Conservation (phyloP, 1,140 invertebrate species). For the Trichoplusia ni region DNA sequence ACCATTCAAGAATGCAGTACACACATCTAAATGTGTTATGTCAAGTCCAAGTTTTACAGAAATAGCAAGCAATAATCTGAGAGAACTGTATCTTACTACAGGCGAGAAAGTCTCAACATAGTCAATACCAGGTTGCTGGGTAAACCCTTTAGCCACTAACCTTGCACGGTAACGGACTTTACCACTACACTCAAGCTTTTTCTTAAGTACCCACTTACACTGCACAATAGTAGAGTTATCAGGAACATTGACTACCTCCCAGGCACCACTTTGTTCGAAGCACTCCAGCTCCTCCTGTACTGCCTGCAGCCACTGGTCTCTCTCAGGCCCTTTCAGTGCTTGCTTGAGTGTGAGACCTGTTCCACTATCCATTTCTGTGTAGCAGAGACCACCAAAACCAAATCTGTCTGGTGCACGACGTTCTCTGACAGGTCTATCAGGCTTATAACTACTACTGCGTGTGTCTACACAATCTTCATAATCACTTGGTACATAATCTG, state of each 20-base stretch:
- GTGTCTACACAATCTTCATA: constrained; percentile 23
- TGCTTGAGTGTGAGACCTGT: constrained; percentile 17
- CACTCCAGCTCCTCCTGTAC: constrained; percentile 33
- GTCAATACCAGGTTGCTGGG: constrained; percentile 12
- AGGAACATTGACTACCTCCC: constrained; percentile 35
- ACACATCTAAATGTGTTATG: constrained; percentile 23
- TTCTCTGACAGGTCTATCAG: not conserved
- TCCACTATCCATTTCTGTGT: constrained; percentile 2
- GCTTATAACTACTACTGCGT: not conserved
- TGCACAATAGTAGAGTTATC: not conserved
- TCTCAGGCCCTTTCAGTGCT: constrained; percentile 27
- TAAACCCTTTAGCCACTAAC: constrained; percentile 29
- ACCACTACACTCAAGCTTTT: constrained; percentile 19
- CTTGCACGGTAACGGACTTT: constrained; percentile 28
- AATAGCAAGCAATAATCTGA: constrained; percentile 18
- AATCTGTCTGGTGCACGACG: constrained; percentile 9
- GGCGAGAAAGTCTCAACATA: constrained; percentile 22
- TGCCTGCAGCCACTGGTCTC: constrained; percentile 34
- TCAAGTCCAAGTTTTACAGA: constrained; percentile 3
- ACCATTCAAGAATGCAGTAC: constrained; percentile 21
- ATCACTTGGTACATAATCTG: constrained; percentile 28
- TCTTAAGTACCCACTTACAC: constrained; percentile 35
- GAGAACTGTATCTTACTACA: constrained; percentile 11
- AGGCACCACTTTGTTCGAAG: constrained; percentile 31
- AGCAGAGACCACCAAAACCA: constrained; percentile 15